A percentile compares a stretch with the other conserved stretches of the same genome.
These are phyloP conservation scores for Tipula unca DNA, from an alignment of 2,888 invertebrate species.

Conservation along the genomic window DNA sequence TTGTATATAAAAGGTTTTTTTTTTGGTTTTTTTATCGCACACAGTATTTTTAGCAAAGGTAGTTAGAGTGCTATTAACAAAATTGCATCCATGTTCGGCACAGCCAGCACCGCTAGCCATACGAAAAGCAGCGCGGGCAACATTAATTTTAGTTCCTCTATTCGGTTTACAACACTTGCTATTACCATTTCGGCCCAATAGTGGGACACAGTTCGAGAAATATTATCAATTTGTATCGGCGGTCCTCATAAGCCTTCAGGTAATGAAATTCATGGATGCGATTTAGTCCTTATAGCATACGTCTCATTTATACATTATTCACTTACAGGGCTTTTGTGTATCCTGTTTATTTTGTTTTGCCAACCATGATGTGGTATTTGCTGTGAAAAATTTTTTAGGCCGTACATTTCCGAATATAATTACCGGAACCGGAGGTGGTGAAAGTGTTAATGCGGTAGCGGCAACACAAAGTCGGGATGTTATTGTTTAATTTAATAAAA, in stretches of 20 bases:
- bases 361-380: slow-evolving; percentile 60
- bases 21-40: not conserved
- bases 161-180: slow-evolving; percentile 66
- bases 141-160: slow-evolving; percentile 63
- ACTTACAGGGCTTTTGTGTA: slow-evolving; percentile 55
- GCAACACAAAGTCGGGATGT: slow-evolving; percentile 39
- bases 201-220: slow-evolving; percentile 47
- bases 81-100: slow-evolving; percentile 53
- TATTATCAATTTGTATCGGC: slow-evolving; percentile 59
- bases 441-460: slow-evolving; percentile 19
- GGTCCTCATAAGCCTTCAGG: not conserved
- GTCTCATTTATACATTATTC: not conserved
- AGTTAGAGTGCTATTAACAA: slow-evolving; percentile 53
- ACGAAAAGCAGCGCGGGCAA: slow-evolving; percentile 59
- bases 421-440: not conserved
- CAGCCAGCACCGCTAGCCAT: slow-evolving; percentile 52
- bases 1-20: not conserved
- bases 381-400: slow-evolving; percentile 43
- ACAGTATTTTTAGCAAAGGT: slow-evolving; percentile 52
- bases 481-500: slow-evolving; percentile 33
- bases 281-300: not conserved
- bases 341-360: slow-evolving; percentile 66
- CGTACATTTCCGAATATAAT: slow-evolving; percentile 38
- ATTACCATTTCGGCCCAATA: slow-evolving; percentile 56
- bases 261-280: not conserved